These are phyloP conservation scores for Lucilia sericata DNA, from an alignment of 1,140 invertebrate species.

Conservation along the genomic window DNA sequence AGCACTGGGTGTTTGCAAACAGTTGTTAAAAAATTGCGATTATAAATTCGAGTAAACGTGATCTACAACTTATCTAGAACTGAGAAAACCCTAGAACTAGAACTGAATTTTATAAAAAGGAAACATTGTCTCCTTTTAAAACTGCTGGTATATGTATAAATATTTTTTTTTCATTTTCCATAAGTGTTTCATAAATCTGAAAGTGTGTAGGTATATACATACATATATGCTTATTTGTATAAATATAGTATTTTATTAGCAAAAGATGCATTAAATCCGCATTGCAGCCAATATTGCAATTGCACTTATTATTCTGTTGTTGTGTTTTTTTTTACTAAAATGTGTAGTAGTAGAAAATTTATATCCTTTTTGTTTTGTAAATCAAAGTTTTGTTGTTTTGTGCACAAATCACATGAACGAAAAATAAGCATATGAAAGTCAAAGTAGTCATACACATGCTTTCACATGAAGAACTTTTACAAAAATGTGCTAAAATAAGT, in stretches of 20 bases:
- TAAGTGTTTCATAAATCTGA: neutral
- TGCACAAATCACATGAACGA: neutral
- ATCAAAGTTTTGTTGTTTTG: neutral
- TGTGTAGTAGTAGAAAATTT: too few relatives aligned
- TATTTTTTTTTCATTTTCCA: neutral
- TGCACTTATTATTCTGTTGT: slow-evolving; percentile 32
- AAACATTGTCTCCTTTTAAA: too few relatives aligned
- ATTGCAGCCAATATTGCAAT: slow-evolving; percentile 43
- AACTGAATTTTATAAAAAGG: too few relatives aligned
- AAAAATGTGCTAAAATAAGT: too few relatives aligned
- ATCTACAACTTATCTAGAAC: too few relatives aligned
- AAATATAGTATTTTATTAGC: neutral
- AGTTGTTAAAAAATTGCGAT: too few relatives aligned
- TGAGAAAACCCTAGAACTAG: too few relatives aligned
- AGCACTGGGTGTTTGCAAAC: too few relatives aligned
- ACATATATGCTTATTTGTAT: neutral
- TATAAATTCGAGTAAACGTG: too few relatives aligned
- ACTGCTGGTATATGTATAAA: too few relatives aligned
- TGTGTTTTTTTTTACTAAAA: neutral
- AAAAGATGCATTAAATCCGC: slow-evolving; percentile 44
- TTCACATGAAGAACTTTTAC: too few relatives aligned
- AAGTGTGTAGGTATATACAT: neutral
- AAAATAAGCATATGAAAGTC: neutral
- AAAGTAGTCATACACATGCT: neutral
- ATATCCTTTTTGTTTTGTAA: slow-evolving; percentile 5